A percentile compares a stretch with the other conserved stretches of the same genome.
These are phyloP conservation scores for Mus pahari DNA, from an alignment of 2,113 vertebrate species.

Conservation along the genomic window DNA sequence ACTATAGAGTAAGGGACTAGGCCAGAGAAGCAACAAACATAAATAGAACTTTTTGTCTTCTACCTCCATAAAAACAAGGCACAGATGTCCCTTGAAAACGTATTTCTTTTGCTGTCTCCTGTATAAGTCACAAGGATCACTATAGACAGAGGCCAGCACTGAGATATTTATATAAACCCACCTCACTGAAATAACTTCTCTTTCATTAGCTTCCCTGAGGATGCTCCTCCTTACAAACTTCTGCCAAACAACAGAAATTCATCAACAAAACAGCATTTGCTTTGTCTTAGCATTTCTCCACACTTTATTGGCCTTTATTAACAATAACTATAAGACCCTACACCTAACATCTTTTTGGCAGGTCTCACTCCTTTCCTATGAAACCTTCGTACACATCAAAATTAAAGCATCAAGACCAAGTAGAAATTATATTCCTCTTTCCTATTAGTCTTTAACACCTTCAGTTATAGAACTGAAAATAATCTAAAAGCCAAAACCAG, in stretches of 20 bases:
- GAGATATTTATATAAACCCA: conserved; percentile 2
- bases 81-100: not conserved
- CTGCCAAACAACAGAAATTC: too few species aligned
- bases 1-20: not conserved
- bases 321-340: too few species aligned
- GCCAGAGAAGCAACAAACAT: not conserved
- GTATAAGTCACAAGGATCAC: not conserved
- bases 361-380: not conserved
- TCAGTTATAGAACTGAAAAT: conserved; percentile 8
- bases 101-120: not conserved
- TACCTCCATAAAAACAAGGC: not conserved
- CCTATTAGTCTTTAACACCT: not conserved
- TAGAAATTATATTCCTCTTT: not conserved
- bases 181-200: not conserved
- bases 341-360: not conserved
- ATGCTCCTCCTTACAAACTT: not conserved
- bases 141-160: not conserved
- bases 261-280: too few species aligned
- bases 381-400: not conserved
- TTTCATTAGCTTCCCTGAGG: not conserved
- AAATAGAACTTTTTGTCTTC: not conserved
- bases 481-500: not conserved
- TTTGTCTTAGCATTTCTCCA: not conserved
- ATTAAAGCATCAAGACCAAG: not conserved
- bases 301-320: not conserved